Evolutionary conservation across 2,888 invertebrate genomes (phyloP).

Genomic region (Rambutsinella grinnellia): DNA sequence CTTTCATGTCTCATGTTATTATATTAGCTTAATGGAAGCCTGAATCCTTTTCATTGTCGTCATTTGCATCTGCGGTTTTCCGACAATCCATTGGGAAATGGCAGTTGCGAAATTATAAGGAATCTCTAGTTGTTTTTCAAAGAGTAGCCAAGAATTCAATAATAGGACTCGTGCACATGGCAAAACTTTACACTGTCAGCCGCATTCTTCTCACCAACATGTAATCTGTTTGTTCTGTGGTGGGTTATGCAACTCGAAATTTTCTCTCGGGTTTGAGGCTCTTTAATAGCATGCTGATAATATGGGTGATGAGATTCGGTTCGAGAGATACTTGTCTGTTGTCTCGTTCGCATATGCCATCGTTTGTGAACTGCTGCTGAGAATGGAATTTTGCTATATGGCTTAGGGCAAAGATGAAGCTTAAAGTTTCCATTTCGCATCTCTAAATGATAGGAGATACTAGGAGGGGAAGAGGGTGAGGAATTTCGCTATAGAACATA

Average conservation of each 20-base stretch:
- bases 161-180: no score
- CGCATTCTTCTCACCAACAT: not conserved
- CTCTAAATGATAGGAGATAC: not conserved
- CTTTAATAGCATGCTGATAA: not conserved
- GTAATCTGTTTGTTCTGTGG: not conserved
- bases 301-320: not conserved
- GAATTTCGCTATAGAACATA: not conserved
- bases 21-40: no score
- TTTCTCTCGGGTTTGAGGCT: not conserved
- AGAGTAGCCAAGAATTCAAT: not conserved
- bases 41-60: not conserved
- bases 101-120: not conserved
- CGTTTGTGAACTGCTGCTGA: not conserved
- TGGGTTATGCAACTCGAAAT: not conserved
- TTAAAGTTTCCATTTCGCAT: not conserved
- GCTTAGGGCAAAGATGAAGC: not conserved
- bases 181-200: not conserved
- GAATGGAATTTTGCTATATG: not conserved
- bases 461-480: not conserved
- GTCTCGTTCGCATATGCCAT: not conserved
- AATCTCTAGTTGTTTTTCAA: not conserved
- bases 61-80: not conserved
- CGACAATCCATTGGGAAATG: not conserved
- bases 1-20: no score
- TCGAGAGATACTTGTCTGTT: not conserved